Conservation (phyloP, 2,113 vertebrate species). For the Psettodes erumei region DNA sequence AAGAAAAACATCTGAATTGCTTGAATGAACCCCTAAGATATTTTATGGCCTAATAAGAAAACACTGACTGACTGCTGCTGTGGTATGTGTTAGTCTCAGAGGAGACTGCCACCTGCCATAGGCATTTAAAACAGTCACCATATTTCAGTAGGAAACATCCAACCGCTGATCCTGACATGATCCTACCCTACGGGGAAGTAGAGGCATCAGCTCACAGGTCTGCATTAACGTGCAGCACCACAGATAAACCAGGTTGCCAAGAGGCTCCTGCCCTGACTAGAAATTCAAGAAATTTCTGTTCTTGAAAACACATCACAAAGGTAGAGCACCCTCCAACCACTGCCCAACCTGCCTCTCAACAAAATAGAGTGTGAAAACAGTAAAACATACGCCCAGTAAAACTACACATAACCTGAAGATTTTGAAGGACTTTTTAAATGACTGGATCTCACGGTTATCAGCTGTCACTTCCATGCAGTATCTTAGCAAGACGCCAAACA, state of each 20-base stretch:
- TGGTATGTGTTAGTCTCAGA: background rate
- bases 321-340: background rate
- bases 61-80: background rate
- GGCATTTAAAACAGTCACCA: background rate
- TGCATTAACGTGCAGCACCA: background rate
- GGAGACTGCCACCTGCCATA: background rate
- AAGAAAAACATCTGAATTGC: background rate
- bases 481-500: too few species aligned
- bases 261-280: background rate
- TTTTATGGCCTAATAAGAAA: slow-evolving; percentile 3
- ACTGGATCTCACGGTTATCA: too few species aligned
- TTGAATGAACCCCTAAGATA: background rate
- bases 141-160: background rate
- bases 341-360: background rate
- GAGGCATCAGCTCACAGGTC: background rate
- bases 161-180: background rate
- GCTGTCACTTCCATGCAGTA: too few species aligned
- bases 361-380: background rate
- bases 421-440: too few species aligned
- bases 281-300: background rate
- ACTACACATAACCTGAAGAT: background rate
- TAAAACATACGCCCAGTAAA: background rate
- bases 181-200: background rate
- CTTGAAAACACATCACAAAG: background rate
- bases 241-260: background rate